phyloP scores from a whole-genome alignment of 2,797 vertebrate species.

The Siniperca scherzeri region DNA sequence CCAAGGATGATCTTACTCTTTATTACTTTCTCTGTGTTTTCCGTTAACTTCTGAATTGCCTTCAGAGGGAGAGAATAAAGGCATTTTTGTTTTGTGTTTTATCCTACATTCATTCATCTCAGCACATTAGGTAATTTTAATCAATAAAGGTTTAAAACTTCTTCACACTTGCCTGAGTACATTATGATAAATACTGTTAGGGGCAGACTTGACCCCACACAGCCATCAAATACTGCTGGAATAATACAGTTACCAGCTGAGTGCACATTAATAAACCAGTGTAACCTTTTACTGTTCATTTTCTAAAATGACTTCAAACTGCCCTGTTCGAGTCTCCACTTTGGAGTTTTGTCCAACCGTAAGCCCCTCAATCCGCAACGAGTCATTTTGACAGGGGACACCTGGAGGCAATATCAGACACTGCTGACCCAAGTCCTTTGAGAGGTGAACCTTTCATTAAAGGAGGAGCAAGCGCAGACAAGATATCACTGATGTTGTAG shows the following conservation, averaged over 20 bases:
- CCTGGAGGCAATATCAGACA: slow-evolving; percentile 15
- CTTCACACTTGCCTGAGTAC: neutral
- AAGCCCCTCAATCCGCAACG: neutral
- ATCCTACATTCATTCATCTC: neutral
- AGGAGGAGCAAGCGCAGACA: neutral
- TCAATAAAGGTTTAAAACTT: neutral
- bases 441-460: neutral
- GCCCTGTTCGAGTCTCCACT: neutral
- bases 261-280: neutral
- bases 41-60: neutral
- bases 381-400: slow-evolving; percentile 8
- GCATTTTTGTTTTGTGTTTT: neutral
- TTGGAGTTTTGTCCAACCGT: neutral
- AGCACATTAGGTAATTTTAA: neutral
- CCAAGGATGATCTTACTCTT: neutral
- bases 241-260: neutral
- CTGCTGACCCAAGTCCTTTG: neutral
- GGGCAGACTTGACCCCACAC: neutral
- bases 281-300: neutral
- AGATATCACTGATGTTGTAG: neutral
- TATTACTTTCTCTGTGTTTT: neutral
- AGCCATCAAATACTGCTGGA: neutral
- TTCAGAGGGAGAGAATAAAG: neutral
- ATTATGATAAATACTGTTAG: neutral
- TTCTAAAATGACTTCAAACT: neutral